These are phyloP conservation scores for Calypte anna DNA, from an alignment of 2,113 vertebrate species.

Conservation along the genomic window DNA sequence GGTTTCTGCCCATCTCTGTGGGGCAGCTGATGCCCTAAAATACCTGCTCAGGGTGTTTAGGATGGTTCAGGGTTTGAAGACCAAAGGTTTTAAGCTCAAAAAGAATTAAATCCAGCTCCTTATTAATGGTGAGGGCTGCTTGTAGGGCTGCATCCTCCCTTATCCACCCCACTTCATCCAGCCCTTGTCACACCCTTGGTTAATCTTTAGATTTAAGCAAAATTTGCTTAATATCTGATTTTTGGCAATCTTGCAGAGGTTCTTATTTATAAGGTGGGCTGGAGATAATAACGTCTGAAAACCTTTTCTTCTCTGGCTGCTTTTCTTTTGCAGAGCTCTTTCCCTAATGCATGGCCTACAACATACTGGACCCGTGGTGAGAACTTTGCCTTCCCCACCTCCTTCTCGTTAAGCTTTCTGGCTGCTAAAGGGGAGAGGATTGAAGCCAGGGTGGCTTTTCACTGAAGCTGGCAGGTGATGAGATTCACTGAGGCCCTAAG, in stretches of 20 bases:
- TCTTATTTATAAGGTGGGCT: neutral
- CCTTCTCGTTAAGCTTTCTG: neutral
- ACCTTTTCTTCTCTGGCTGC: neutral
- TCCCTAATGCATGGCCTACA: neutral
- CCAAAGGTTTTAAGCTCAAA: neutral
- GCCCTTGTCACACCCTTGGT: neutral
- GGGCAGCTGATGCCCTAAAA: neutral
- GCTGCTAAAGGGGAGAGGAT: neutral
- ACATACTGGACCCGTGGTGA: rapidly evolving
- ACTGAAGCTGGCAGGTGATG: neutral
- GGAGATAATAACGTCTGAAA: neutral
- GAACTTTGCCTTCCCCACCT: neutral
- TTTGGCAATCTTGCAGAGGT: neutral
- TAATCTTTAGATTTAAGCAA: neutral
- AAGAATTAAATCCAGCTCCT: neutral
- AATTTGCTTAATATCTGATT: neutral
- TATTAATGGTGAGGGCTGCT: neutral
- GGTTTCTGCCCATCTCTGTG: neutral
- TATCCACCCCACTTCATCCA: rapidly evolving
- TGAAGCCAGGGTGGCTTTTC: neutral
- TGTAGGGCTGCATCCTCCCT: neutral
- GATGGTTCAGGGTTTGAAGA: neutral
- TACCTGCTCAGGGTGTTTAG: rapidly evolving
- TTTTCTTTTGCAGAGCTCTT: neutral
- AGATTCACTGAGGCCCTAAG: neutral